Evolutionary conservation across 2,113 vertebrate species (phyloP).

Genomic region (Mungos mungo): DNA sequence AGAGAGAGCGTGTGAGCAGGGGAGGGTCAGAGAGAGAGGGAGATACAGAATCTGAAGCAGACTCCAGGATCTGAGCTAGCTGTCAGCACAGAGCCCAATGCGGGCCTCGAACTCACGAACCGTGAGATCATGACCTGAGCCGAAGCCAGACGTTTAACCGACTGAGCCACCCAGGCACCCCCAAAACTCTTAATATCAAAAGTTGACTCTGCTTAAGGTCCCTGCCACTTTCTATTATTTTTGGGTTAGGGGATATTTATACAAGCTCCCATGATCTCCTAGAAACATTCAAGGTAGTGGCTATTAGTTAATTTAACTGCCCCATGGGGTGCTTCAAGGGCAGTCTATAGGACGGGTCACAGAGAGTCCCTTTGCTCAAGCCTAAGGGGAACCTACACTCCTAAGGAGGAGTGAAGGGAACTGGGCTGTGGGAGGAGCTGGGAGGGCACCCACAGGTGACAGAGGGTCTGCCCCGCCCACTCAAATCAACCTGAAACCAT

Average conservation of each 20-base stretch:
- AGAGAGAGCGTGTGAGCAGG: no score
- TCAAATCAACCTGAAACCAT: not conserved
- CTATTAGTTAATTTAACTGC: conserved; percentile 39
- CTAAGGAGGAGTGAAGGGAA: not conserved
- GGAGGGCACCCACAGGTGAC: not conserved
- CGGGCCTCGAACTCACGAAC: no score
- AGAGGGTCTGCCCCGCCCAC: not conserved
- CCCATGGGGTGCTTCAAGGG: not conserved
- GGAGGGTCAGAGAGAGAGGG: no score
- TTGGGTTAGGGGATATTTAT: conserved; percentile 2
- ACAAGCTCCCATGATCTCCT: not conserved
- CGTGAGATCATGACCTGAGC: no score
- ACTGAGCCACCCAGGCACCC: no score
- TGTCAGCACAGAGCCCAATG: no score
- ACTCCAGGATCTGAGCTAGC: no score
- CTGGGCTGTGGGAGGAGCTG: not conserved
- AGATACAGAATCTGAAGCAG: no score
- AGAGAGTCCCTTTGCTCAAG: conserved; percentile 24
- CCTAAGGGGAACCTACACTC: not conserved
- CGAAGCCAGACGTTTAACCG: no score
- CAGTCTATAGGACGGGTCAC: not conserved
- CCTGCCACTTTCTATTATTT: not conserved
- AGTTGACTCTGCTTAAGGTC: not conserved
- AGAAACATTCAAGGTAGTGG: not conserved
- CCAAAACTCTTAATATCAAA: conserved; percentile 21